phyloP scores from a whole-genome alignment of 2,888 invertebrate genomes.

The Acanthopleura granulata region DNA sequence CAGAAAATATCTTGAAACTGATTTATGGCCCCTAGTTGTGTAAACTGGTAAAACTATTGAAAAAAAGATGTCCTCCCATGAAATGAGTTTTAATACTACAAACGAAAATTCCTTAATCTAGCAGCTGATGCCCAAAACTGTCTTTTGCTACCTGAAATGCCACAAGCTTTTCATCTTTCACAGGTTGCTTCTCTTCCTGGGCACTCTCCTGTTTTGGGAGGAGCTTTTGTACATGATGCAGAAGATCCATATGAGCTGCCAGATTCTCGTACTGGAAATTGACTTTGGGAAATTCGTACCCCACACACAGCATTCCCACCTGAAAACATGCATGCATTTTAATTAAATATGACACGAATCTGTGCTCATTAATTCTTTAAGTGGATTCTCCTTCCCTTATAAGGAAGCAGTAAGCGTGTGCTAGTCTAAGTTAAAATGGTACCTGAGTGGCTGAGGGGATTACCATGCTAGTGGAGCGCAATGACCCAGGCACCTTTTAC shows the following conservation, averaged over 20 bases:
- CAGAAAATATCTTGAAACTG: not conserved
- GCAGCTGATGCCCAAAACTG: not conserved
- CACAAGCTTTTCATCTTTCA: conserved; percentile 37
- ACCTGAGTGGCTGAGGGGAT: too few species aligned
- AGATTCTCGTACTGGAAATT: conserved; percentile 57
- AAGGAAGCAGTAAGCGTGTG: too few species aligned
- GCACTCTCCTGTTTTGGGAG: conserved; percentile 28
- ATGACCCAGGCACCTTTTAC: too few species aligned
- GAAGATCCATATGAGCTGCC: conserved; percentile 44
- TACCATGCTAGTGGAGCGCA: too few species aligned
- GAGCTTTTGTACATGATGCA: conserved; percentile 41
- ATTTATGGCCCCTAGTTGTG: too few species aligned
- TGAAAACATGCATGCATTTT: conserved; percentile 26
- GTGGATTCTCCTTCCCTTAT: too few species aligned
- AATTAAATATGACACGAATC: too few species aligned
- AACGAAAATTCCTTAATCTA: not conserved
- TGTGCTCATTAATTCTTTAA: too few species aligned
- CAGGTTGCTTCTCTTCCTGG: conserved; percentile 21
- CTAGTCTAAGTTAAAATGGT: too few species aligned
- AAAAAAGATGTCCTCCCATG: too few species aligned
- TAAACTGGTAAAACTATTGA: too few species aligned
- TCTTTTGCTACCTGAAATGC: conserved; percentile 47
- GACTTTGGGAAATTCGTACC: conserved; percentile 52
- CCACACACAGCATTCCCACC: conserved; percentile 63
- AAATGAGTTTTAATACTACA: too few species aligned